phyloP scores from a whole-genome alignment of 2,113 vertebrate species.

The Callaeas wilsoni region DNA sequence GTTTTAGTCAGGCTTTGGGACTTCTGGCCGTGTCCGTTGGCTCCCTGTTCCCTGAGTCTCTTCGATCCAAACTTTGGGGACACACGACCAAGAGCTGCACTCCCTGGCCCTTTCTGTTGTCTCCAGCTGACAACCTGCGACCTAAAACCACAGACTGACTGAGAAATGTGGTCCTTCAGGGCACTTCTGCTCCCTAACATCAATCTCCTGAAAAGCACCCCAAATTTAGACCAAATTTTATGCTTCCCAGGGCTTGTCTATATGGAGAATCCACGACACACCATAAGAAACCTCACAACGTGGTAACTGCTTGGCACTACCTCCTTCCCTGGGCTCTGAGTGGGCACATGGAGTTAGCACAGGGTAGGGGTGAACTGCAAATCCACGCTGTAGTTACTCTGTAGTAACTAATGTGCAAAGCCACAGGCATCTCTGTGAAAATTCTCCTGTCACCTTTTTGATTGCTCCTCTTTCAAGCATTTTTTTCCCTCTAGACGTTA shows the following conservation, averaged over 20 bases:
- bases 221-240: not conserved
- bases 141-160: not conserved
- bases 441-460: not conserved
- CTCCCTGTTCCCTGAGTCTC: conserved; percentile 23
- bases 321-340: not conserved
- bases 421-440: not conserved
- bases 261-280: not conserved
- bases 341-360: not conserved
- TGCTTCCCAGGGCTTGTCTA: not conserved
- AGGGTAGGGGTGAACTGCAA: not conserved
- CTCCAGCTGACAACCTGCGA: not conserved
- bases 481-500: not conserved
- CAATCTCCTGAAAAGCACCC: not conserved
- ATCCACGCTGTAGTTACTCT: accelerated
- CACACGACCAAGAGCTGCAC: not conserved
- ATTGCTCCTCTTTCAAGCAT: not conserved
- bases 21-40: conserved; percentile 1
- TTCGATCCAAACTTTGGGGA: not conserved
- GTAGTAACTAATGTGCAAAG: not conserved
- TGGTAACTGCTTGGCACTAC: not conserved
- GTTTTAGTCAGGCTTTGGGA: conserved; percentile 15
- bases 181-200: not conserved
- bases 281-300: accelerated
- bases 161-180: not conserved
- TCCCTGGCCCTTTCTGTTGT: not conserved